A percentile compares a stretch with the other conserved stretches of the same genome.
phyloP scores from a whole-genome alignment of 2,888 invertebrate genomes.

The Tromatobia lineatoria region DNA sequence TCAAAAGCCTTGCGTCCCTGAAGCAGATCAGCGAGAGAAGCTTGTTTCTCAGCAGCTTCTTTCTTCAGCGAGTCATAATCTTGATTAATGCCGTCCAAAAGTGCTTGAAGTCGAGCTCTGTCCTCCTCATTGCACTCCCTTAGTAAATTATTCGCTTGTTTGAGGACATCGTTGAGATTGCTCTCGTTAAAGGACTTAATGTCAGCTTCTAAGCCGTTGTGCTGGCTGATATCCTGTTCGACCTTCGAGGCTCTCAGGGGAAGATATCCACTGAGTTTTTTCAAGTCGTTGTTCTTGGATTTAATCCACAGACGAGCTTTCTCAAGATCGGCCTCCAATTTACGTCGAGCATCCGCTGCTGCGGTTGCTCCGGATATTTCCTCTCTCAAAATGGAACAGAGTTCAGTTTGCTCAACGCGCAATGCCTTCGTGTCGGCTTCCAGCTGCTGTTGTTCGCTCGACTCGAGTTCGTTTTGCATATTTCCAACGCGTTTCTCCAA shows the following conservation, averaged over 20 bases:
- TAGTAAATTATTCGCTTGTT: constrained; percentile 91
- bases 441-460: constrained; percentile 92
- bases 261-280: constrained; percentile 91
- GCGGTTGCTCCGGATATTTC: constrained; percentile 91
- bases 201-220: constrained; percentile 91
- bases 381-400: constrained; percentile 90
- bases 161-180: constrained; percentile 91
- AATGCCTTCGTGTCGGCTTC: constrained; percentile 91
- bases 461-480: constrained; percentile 94
- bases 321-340: constrained; percentile 92
- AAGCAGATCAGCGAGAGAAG: constrained; percentile 90
- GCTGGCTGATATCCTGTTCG: constrained; percentile 92
- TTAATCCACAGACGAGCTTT: constrained; percentile 94
- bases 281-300: constrained; percentile 91
- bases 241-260: constrained; percentile 93
- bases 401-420: constrained; percentile 91
- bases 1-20: constrained; percentile 94
- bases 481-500: constrained; percentile 94
- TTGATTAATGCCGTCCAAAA: constrained; percentile 90
- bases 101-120: constrained; percentile 88
- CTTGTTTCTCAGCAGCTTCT: constrained; percentile 91
- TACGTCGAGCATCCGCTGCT: constrained; percentile 90
- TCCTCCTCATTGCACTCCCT: constrained; percentile 93
- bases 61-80: constrained; percentile 91
- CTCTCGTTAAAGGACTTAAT: constrained; percentile 92